phyloP scores from a whole-genome alignment of 2,797 vertebrate species.

The Myiotriccus ornatus region DNA sequence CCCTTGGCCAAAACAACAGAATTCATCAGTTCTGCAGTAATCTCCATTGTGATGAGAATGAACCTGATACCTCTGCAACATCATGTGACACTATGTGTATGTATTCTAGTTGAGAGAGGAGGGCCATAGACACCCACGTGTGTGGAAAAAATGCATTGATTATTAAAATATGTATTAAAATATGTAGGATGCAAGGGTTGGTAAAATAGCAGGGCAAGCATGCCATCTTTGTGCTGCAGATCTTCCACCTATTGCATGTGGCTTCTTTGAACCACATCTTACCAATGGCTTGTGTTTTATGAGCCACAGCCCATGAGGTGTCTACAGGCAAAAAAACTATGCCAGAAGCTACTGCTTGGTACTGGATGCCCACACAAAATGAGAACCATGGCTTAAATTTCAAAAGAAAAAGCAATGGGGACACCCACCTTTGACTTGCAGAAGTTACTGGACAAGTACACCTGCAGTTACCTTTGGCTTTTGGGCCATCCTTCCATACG shows the following conservation, averaged over 20 bases:
- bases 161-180: not conserved
- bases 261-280: not conserved
- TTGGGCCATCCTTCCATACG: not conserved
- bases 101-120: not conserved
- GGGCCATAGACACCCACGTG: not conserved
- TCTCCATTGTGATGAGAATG: not conserved
- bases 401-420: too few relatives aligned
- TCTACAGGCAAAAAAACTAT: not conserved
- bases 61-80: not conserved
- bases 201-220: not conserved
- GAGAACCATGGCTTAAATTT: not conserved
- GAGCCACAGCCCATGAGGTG: not conserved
- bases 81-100: not conserved
- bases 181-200: fast-evolving
- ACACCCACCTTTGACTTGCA: not conserved
- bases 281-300: not conserved
- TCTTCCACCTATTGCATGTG: not conserved
- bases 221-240: not conserved
- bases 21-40: not conserved
- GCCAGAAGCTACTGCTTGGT: not conserved
- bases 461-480: not conserved
- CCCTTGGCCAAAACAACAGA: not conserved
- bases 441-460: not conserved
- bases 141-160: not conserved
- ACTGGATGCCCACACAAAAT: not conserved